phyloP scores from a whole-genome alignment of 2,888 invertebrate species.

The Tenodera sinensis region DNA sequence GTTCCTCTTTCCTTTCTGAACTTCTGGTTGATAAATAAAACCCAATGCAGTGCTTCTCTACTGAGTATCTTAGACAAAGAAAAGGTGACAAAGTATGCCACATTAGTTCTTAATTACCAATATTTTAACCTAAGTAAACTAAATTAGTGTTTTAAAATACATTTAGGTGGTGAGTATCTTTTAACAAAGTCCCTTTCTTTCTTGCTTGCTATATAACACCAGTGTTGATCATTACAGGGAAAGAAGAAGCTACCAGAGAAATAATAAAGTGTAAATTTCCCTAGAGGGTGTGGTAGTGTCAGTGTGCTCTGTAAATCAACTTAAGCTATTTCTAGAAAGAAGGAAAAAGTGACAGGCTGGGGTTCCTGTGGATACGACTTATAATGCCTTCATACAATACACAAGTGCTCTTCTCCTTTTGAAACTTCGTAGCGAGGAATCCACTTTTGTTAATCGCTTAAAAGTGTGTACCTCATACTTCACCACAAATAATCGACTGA shows the following conservation, averaged over 20 bases:
- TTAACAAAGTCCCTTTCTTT: no score
- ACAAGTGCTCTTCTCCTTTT: background rate
- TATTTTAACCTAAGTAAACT: no score
- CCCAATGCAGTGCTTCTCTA: no score
- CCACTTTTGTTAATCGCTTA: background rate
- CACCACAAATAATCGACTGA: background rate
- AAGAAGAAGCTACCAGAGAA: background rate
- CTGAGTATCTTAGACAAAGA: no score
- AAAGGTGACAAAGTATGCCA: no score
- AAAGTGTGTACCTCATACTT: background rate
- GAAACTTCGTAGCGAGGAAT: background rate
- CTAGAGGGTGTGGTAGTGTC: background rate
- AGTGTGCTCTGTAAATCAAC: background rate
- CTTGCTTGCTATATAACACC: background rate
- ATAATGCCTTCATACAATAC: background rate
- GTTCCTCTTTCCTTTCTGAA: no score
- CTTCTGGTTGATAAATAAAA: no score
- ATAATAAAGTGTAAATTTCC: background rate
- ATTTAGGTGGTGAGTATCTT: no score
- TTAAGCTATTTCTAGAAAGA: background rate
- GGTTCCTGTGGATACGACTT: background rate
- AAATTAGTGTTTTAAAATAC: no score
- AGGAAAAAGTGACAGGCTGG: background rate
- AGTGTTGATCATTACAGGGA: background rate
- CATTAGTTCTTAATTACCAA: no score